phyloP scores from a whole-genome alignment of 2,113 vertebrate genomes.

The Proteles cristata region DNA sequence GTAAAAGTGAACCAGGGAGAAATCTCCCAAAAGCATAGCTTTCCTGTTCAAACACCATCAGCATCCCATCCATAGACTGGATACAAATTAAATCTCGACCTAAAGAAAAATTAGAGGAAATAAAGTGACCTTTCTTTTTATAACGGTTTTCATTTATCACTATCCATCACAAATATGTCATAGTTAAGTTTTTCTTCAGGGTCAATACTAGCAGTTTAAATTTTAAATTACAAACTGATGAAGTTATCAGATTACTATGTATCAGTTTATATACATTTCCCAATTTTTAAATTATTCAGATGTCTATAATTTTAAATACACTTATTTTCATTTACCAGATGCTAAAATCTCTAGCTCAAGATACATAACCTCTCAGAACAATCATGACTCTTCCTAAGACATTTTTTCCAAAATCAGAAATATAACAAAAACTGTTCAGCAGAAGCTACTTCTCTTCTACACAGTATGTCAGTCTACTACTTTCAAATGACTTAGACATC shows the following conservation, averaged over 20 bases:
- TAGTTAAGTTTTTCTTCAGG: neutral
- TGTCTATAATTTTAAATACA: slow-evolving; percentile 1
- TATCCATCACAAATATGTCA: neutral
- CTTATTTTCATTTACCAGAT: neutral
- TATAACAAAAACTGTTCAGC: neutral
- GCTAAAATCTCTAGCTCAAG: slow-evolving; percentile 23
- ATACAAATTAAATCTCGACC: slow-evolving; percentile 97
- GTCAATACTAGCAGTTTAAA: slow-evolving; percentile 6
- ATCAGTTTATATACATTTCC: neutral
- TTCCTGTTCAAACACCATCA: slow-evolving; percentile 99
- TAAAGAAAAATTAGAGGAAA: slow-evolving; percentile 81
- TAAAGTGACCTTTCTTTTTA: neutral
- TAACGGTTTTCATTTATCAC: neutral
- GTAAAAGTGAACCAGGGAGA: slow-evolving; percentile 95
- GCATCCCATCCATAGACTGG: slow-evolving; percentile 98
- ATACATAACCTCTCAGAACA: neutral
- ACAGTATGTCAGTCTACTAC: neutral
- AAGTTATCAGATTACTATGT: neutral
- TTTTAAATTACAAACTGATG: slow-evolving; percentile 11
- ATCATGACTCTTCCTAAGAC: neutral
- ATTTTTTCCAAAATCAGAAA: slow-evolving; percentile 23
- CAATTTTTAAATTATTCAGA: slow-evolving; percentile 27
- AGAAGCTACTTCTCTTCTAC: neutral
- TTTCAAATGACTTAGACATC: neutral
- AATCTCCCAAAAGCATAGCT: slow-evolving; percentile 96